These are phyloP conservation scores for Chaenocephalus aceratus DNA, from an alignment of 2,113 vertebrate species.

Conservation along the genomic window DNA sequence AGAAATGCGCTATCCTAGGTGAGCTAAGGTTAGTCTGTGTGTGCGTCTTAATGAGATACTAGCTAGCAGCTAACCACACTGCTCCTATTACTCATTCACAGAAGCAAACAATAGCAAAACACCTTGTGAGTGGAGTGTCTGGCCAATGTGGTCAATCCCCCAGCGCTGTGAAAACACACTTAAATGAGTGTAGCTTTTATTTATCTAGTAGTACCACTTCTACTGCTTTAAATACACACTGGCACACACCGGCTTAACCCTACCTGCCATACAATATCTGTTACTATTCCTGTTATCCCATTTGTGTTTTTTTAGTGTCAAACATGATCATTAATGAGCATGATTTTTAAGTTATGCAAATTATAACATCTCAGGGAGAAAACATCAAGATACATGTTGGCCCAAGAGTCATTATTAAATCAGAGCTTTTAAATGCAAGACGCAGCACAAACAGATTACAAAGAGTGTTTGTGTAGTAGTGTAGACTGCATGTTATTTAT, in stretches of 20 bases:
- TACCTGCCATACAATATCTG: neutral
- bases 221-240: conserved; percentile 25
- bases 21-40: neutral
- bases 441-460: conserved; percentile 26
- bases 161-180: conserved; percentile 54
- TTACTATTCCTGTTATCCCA: conserved; percentile 28
- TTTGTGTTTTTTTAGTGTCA: conserved; percentile 25
- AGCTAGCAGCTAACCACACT: neutral
- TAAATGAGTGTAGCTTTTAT: neutral
- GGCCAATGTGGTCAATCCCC: conserved; percentile 7
- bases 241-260: conserved; percentile 1
- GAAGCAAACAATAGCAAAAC: conserved; percentile 1
- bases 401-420: conserved; percentile 55
- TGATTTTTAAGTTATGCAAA: conserved; percentile 45
- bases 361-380: conserved; percentile 35
- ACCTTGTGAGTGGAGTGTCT: conserved; percentile 5
- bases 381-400: conserved; percentile 9
- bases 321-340: conserved; percentile 40
- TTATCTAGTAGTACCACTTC: neutral
- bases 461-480: conserved; percentile 6
- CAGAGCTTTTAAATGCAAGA: conserved; percentile 42
- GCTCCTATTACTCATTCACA: neutral
- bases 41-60: neutral
- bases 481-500: conserved; percentile 32
- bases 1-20: neutral